These are phyloP conservation scores for Glyphotaelius pellucidus DNA, from an alignment of 2,888 invertebrate genomes.

Conservation along the genomic window DNA sequence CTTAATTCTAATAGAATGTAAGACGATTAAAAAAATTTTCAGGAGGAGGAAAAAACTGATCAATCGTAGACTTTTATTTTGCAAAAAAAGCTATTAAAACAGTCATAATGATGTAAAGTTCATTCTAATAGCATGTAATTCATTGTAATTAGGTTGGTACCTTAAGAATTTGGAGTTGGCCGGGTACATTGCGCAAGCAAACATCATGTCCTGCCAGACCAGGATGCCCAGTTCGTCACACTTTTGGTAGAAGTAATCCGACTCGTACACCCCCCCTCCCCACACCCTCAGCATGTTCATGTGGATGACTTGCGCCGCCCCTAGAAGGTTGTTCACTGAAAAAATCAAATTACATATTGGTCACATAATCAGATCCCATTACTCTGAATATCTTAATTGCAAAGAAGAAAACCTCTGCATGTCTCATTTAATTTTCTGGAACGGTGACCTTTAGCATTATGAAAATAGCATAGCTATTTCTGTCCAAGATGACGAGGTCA, in stretches of 20 bases:
- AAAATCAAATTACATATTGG: background rate
- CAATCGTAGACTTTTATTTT: no score
- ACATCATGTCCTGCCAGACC: conserved; percentile 99
- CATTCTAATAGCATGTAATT: no score
- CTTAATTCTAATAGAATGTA: background rate
- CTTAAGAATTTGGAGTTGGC: conserved; percentile 82
- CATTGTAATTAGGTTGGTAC: conserved; percentile 68
- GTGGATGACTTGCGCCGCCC: conserved; percentile 84
- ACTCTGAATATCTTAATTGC: no score
- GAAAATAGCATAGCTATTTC: no score
- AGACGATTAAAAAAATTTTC: no score
- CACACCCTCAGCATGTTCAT: conserved; percentile 98
- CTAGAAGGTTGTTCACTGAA: conserved; percentile 80
- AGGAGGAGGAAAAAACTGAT: no score
- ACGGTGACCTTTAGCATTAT: no score
- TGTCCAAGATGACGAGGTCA: no score
- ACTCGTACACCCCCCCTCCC: conserved; percentile 98
- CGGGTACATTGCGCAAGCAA: conserved; percentile 97
- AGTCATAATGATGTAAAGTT: no score
- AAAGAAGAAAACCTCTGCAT: no score
- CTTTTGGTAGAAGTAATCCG: conserved; percentile 90
- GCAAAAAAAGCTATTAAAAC: no score
- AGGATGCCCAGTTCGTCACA: conserved; percentile 94
- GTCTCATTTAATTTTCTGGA: no score
- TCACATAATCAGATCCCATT: background rate